phyloP scores from a whole-genome alignment of 2,888 invertebrate species.

The Drosophila anomalata region DNA sequence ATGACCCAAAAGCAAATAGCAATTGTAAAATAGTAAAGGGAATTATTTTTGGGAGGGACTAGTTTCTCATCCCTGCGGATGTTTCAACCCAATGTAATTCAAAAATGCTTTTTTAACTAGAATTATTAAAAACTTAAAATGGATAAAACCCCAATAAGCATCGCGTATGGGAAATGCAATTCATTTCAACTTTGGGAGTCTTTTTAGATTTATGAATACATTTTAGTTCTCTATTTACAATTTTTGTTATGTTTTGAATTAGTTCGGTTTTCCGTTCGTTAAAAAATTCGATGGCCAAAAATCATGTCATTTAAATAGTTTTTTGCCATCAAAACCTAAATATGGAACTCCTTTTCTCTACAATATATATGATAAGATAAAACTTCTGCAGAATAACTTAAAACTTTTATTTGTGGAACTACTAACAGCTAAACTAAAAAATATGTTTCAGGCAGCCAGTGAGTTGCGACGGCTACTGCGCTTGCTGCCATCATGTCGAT shows the following conservation, averaged over 20 bases:
- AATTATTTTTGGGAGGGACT: background rate
- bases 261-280: too few species aligned
- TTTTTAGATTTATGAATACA: too few species aligned
- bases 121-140: background rate
- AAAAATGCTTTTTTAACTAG: constrained; percentile 1
- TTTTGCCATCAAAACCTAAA: too few species aligned
- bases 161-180: too few species aligned
- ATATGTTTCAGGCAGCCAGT: constrained; percentile 46
- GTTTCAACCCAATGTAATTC: background rate
- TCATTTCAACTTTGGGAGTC: too few species aligned
- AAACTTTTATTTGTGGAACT: constrained; percentile 30
- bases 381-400: background rate
- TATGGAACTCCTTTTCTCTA: too few species aligned
- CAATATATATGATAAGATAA: background rate
- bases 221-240: too few species aligned
- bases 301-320: too few species aligned
- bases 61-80: background rate
- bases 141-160: too few species aligned
- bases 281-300: too few species aligned
- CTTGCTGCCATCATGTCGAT: constrained; percentile 40
- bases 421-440: constrained; percentile 14
- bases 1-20: constrained; percentile 7
- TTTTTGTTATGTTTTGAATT: too few species aligned
- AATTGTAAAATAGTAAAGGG: constrained; percentile 18
- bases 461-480: constrained; percentile 69